Percentiles rank a stretch among this genome's conserved stretches.
Evolutionary conservation across 2,888 invertebrate species (phyloP).

Genomic region (Andrena hattorfiana): DNA sequence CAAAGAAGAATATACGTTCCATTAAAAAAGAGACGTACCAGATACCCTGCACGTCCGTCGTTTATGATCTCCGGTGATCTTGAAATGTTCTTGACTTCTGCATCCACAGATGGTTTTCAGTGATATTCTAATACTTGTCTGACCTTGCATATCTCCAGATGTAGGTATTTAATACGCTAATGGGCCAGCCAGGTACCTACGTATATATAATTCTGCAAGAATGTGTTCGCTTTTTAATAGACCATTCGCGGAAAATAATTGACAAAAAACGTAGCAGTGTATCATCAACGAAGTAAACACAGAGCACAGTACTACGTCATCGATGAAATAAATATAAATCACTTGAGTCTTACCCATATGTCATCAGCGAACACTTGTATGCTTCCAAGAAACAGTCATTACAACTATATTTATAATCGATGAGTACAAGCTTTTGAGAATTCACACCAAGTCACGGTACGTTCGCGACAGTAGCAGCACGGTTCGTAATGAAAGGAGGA

Average conservation of each 20-base stretch:
- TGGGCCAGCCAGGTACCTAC: not conserved
- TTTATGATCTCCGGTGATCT: not conserved
- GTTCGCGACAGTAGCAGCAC: not conserved
- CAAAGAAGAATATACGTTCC: not conserved
- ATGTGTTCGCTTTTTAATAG: not conserved
- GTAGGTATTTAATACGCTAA: not conserved
- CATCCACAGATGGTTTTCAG: not conserved
- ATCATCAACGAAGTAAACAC: not conserved
- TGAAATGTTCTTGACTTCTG: not conserved
- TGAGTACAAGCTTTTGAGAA: not conserved
- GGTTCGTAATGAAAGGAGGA: too few species aligned
- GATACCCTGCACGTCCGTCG: not conserved
- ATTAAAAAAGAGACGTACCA: not conserved
- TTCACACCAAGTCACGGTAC: not conserved
- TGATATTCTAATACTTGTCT: not conserved
- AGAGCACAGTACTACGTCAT: not conserved
- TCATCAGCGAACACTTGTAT: not conserved
- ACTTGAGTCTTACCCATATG: not conserved
- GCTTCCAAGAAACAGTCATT: not conserved
- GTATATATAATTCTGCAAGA: not conserved
- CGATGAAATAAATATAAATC: not conserved
- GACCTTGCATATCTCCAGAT: not conserved
- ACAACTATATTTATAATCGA: not conserved
- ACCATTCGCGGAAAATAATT: not conserved
- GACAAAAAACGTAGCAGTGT: not conserved